phyloP scores from a whole-genome alignment of 1,140 invertebrate species.

The Drosophila lowei region DNA sequence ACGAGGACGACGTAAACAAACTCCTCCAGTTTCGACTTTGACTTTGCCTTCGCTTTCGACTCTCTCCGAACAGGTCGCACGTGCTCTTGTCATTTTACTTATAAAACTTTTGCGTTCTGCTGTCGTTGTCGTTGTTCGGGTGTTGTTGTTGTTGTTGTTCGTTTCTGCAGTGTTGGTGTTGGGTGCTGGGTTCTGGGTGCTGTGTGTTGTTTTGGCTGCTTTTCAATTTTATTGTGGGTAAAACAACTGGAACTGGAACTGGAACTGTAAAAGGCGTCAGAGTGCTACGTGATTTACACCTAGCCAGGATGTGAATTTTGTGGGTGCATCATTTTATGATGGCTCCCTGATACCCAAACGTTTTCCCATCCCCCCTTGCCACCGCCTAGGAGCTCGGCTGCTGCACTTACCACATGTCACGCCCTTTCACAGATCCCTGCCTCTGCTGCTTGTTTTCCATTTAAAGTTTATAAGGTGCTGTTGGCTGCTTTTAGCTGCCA shows the following conservation, averaged over 20 bases:
- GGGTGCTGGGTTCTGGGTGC: constrained; percentile 4
- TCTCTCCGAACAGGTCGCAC: constrained; percentile 56
- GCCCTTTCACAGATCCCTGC: constrained; percentile 16
- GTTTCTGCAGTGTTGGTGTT: constrained; percentile 21
- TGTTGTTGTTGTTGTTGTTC: constrained; percentile 41
- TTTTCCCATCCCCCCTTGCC: constrained; percentile 1
- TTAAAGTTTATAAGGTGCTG: constrained; percentile 76
- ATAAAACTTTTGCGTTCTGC: constrained; percentile 76
- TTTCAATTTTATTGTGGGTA: constrained; percentile 78
- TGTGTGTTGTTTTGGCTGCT: constrained; percentile 67
- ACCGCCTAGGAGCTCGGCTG: neutral
- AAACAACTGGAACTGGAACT: constrained; percentile 46
- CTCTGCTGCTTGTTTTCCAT: constrained; percentile 43
- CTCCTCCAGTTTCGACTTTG: constrained; percentile 38
- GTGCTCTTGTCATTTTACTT: constrained; percentile 80
- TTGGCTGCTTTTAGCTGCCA: constrained; percentile 71
- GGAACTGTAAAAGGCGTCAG: constrained; percentile 74
- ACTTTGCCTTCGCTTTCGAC: constrained; percentile 35
- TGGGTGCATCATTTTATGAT: constrained; percentile 74
- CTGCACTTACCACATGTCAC: constrained; percentile 62
- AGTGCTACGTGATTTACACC: constrained; percentile 80
- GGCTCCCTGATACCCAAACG: constrained; percentile 48
- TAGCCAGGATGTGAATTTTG: constrained; percentile 70
- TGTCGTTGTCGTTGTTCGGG: constrained; percentile 45
- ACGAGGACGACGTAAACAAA: constrained; percentile 49